Percentiles rank a stretch among this genome's conserved stretches.
These are phyloP conservation scores for Silurus aristotelis DNA, from an alignment of 2,797 vertebrate genomes.

Conservation along the genomic window DNA sequence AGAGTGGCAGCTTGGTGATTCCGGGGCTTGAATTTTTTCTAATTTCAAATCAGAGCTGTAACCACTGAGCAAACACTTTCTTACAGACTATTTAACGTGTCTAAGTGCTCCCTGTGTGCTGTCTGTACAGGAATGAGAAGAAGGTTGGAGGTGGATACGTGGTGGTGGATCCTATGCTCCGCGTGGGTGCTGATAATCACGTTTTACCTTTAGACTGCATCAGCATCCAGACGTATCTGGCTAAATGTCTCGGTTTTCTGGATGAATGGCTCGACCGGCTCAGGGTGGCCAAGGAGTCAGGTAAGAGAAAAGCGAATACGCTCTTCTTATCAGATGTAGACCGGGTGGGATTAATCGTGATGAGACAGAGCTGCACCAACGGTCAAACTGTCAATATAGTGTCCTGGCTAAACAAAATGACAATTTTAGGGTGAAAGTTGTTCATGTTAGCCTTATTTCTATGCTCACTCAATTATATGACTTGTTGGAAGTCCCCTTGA, in stretches of 20 bases:
- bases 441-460: background rate
- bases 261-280: slow-evolving; percentile 90
- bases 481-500: background rate
- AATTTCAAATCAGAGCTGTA: no score
- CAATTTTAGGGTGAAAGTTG: background rate
- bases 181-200: slow-evolving; percentile 79
- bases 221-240: slow-evolving; percentile 90
- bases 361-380: background rate
- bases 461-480: background rate
- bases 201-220: slow-evolving; percentile 89
- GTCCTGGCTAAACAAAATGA: background rate
- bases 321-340: background rate
- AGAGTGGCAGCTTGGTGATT: no score
- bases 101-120: background rate
- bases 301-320: slow-evolving; percentile 64
- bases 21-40: no score
- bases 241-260: slow-evolving; percentile 90
- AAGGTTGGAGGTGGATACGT: slow-evolving; percentile 87
- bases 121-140: slow-evolving; percentile 72
- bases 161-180: slow-evolving; percentile 89
- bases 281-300: slow-evolving; percentile 83
- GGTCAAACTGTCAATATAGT: background rate
- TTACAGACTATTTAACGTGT: background rate
- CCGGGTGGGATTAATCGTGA: no score
- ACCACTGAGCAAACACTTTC: no score